phyloP scores from a whole-genome alignment of 2,888 invertebrate species.

The Oxystoma pomonae region DNA sequence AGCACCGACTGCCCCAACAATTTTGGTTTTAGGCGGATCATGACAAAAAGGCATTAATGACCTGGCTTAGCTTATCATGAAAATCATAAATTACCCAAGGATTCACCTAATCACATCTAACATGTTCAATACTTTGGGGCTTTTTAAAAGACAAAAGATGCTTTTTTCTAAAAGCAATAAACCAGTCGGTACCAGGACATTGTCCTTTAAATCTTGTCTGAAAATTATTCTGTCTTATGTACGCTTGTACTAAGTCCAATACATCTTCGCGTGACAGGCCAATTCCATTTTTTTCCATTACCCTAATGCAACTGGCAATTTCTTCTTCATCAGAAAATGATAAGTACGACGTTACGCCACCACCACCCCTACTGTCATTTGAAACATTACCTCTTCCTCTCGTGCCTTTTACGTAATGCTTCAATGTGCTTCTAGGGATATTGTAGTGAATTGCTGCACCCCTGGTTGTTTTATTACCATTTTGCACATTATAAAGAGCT shows the following conservation, averaged over 20 bases:
- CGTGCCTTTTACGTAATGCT: constrained; percentile 8
- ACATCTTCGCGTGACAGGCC: constrained; percentile 18
- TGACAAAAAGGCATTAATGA: too few relatives aligned
- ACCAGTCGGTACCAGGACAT: constrained; percentile 15
- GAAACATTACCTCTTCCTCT: constrained; percentile 6
- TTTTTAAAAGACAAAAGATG: constrained; percentile 17
- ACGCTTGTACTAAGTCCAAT: constrained; percentile 14
- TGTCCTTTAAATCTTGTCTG: constrained; percentile 9
- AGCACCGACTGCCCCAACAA: too few relatives aligned
- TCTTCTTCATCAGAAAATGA: constrained; percentile 6
- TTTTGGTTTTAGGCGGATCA: too few relatives aligned
- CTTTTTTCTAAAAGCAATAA: constrained; percentile 12
- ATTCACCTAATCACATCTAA: constrained; percentile 11
- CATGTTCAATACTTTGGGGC: constrained; percentile 17
- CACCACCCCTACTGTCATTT: constrained; percentile 1
- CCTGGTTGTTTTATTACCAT: too few relatives aligned
- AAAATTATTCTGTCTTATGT: constrained; percentile 10
- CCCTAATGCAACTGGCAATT: constrained; percentile 4
- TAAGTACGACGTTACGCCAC: constrained; percentile 8
- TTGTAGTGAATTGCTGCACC: background rate
- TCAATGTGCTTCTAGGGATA: constrained; percentile 3
- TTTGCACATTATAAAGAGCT: constrained; percentile 1
- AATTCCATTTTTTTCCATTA: constrained; percentile 20
- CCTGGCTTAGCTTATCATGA: background rate
- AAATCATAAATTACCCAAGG: background rate